phyloP scores from a whole-genome alignment of 2,888 invertebrate genomes.

The Papilio elwesi region DNA sequence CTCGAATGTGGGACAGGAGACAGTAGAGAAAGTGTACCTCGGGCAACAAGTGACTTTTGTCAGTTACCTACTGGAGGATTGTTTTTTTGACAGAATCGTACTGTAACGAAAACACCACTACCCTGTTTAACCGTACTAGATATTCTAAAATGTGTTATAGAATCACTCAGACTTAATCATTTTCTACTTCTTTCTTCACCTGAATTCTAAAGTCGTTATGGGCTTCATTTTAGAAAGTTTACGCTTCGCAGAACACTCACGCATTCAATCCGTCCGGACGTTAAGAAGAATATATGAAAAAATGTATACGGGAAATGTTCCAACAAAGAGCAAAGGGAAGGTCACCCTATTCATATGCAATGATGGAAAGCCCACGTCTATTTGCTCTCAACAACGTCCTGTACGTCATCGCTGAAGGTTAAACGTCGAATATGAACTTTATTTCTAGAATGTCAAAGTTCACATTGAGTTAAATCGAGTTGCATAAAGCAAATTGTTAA shows the following conservation, averaged over 20 bases:
- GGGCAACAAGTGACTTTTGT: too few species aligned
- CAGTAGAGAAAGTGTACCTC: too few species aligned
- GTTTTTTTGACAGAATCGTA: too few species aligned
- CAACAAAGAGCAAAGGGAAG: conserved; percentile 17
- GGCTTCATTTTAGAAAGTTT: not conserved
- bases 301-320: conserved; percentile 14
- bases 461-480: not conserved
- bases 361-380: conserved; percentile 19
- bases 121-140: too few species aligned
- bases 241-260: not conserved
- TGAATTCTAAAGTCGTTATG: not conserved
- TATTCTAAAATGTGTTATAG: too few species aligned
- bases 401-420: conserved; percentile 27
- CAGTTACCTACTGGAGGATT: too few species aligned
- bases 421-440: conserved; percentile 26
- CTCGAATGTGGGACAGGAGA: too few species aligned
- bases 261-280: not conserved
- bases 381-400: conserved; percentile 27
- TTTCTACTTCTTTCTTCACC: not conserved
- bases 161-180: not conserved
- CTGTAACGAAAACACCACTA: too few species aligned
- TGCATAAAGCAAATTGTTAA: not conserved
- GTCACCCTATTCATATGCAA: conserved; percentile 27
- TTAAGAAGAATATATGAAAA: not conserved
- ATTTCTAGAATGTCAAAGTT: conserved; percentile 24